Percentiles rank a stretch among this genome's conserved stretches.
Conservation (phyloP, 1,140 invertebrate species). For the Drosophila neocordata region DNA sequence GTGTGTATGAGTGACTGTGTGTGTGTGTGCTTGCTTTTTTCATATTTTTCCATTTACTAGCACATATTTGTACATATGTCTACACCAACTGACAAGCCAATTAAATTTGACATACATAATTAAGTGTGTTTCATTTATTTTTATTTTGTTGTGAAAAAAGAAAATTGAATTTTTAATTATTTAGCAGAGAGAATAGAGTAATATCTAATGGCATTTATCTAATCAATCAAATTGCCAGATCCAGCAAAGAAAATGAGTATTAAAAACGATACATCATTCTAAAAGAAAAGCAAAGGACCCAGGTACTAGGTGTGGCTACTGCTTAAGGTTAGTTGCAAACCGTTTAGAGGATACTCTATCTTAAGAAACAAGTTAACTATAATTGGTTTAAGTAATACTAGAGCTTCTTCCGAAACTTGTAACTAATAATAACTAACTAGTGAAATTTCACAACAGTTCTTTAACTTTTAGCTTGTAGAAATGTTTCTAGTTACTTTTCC, state of each 20-base stretch:
- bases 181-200: conserved; percentile 8
- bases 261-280: conserved; percentile 1
- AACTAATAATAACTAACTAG: no score
- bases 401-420: no score
- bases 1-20: conserved; percentile 27
- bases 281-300: not conserved
- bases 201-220: conserved; percentile 15
- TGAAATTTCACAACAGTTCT: no score
- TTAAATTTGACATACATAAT: conserved; percentile 79
- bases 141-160: conserved; percentile 13
- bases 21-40: conserved; percentile 21
- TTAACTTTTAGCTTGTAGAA: no score
- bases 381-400: no score
- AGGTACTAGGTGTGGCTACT: not conserved
- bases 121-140: conserved; percentile 51
- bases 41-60: conserved; percentile 6
- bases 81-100: conserved; percentile 69
- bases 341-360: not conserved
- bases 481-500: no score
- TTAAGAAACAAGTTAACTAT: no score
- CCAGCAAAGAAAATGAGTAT: not conserved
- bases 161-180: conserved; percentile 74
- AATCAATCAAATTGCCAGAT: conserved; percentile 16
- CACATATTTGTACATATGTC: conserved; percentile 5
- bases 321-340: not conserved